These are phyloP conservation scores for Patagioenas fasciata DNA, from an alignment of 2,113 vertebrate species.

Conservation along the genomic window DNA sequence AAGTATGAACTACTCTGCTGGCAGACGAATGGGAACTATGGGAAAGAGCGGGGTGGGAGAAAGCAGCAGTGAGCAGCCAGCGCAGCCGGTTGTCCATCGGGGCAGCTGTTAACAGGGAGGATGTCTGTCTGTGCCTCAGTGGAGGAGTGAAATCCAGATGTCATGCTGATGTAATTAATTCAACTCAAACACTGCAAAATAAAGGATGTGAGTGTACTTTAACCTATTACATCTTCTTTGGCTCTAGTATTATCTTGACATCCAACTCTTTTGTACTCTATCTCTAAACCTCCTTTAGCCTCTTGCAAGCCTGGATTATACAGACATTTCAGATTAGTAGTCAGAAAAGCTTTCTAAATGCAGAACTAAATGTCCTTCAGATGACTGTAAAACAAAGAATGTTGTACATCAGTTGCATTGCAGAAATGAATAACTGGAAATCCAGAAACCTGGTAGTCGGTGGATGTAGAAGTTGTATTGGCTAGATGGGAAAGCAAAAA, in stretches of 20 bases:
- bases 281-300: not conserved
- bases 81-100: not conserved
- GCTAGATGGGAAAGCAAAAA: not conserved
- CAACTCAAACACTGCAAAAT: not conserved
- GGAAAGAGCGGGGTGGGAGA: not conserved
- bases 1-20: not conserved
- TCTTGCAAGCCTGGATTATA: not conserved
- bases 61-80: not conserved
- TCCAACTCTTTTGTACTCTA: not conserved
- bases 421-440: not conserved
- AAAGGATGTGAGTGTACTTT: not conserved
- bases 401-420: not conserved
- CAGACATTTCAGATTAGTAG: not conserved
- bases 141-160: not conserved
- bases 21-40: not conserved
- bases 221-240: not conserved
- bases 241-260: not conserved
- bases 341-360: not conserved
- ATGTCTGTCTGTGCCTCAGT: not conserved
- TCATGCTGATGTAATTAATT: not conserved
- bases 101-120: not conserved
- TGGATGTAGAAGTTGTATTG: not conserved
- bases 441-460: not conserved
- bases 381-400: not conserved
- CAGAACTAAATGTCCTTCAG: not conserved